phyloP scores from a whole-genome alignment of 2,113 vertebrate species.

The Sinocyclocheilus anshuiensis region DNA sequence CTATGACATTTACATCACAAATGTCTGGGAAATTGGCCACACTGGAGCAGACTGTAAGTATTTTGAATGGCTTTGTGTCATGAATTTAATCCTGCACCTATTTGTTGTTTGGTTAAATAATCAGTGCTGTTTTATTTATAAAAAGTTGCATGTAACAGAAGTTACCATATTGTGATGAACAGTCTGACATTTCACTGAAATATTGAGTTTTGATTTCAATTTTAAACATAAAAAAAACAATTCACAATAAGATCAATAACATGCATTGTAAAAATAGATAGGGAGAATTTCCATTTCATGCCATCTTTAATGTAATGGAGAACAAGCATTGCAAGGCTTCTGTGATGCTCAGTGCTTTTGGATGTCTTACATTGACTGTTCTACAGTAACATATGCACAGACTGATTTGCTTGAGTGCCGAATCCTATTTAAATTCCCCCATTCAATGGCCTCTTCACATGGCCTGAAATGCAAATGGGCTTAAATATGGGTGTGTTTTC shows the following conservation, averaged over 20 bases:
- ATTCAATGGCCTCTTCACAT: conserved; percentile 52
- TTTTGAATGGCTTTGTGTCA: conserved; percentile 1
- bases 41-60: background rate
- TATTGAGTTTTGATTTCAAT: background rate
- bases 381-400: conserved; percentile 28
- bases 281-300: background rate
- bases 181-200: background rate
- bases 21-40: conserved; percentile 22
- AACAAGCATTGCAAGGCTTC: background rate
- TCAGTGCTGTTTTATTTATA: background rate
- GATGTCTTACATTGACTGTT: background rate
- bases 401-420: conserved; percentile 32
- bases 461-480: conserved; percentile 47
- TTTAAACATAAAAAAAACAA: background rate
- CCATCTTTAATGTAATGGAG: background rate
- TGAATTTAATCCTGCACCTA: background rate
- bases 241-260: background rate
- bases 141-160: background rate
- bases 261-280: background rate
- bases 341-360: background rate
- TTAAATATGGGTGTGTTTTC: conserved; percentile 56
- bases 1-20: conserved; percentile 43
- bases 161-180: background rate
- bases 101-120: conserved; percentile 4
- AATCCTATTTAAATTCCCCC: conserved; percentile 44